Percentiles rank a stretch among this genome's conserved stretches.
Evolutionary conservation across 2,888 invertebrate species (phyloP).

Genomic region (Sinhomidia bicolor): DNA sequence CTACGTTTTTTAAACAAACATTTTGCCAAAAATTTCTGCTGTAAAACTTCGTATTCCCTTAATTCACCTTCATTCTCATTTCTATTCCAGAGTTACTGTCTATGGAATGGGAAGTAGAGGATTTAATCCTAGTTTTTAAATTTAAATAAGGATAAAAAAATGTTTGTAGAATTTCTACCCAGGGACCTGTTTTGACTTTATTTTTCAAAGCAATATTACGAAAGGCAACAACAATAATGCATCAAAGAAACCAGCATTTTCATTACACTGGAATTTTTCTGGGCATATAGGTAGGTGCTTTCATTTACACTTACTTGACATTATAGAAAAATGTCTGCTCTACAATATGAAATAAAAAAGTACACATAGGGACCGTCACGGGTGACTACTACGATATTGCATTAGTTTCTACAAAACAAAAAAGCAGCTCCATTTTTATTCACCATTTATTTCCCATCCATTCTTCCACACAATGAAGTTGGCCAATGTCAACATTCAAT

Average conservation of each 20-base stretch:
- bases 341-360: too few species aligned
- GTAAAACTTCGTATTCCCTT: too few species aligned
- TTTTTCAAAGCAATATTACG: background rate
- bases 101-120: too few species aligned
- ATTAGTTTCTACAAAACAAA: background rate
- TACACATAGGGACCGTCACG: background rate
- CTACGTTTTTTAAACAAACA: too few species aligned
- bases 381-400: background rate
- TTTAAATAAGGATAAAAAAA: background rate
- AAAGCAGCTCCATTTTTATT: background rate
- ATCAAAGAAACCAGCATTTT: too few species aligned
- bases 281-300: too few species aligned
- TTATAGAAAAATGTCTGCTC: too few species aligned
- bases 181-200: conserved; percentile 1
- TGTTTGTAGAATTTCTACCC: background rate
- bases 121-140: background rate
- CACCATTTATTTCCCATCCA: background rate
- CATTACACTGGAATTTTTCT: too few species aligned
- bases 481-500: conserved; percentile 9
- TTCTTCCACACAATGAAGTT: background rate
- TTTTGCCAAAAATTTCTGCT: too few species aligned
- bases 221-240: background rate
- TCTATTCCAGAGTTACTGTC: too few species aligned
- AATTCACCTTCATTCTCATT: too few species aligned
- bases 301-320: too few species aligned